These are phyloP conservation scores for Lepidotrigona ventralis DNA, from an alignment of 1,140 invertebrate genomes.

Conservation along the genomic window DNA sequence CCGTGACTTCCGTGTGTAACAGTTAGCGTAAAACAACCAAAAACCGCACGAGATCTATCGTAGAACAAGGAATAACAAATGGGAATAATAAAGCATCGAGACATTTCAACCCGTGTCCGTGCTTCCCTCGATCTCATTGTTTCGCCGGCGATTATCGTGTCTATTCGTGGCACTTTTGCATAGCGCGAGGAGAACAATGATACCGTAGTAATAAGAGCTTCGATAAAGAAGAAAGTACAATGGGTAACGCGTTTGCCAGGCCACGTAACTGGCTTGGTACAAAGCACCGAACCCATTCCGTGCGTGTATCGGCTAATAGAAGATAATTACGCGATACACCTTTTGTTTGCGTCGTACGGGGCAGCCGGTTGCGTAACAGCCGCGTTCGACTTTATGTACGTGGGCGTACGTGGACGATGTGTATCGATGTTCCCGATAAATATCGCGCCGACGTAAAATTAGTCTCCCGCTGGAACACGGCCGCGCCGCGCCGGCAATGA, in stretches of 20 bases:
- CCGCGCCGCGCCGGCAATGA: not conserved
- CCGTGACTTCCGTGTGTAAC: slow-evolving; percentile 9
- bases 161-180: slow-evolving; percentile 15
- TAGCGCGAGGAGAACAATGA: slow-evolving; percentile 32
- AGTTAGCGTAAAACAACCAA: not conserved
- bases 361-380: slow-evolving; percentile 1
- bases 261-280: not conserved
- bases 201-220: slow-evolving; percentile 46
- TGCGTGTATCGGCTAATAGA: slow-evolving; percentile 10
- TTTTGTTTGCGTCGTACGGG: slow-evolving; percentile 10
- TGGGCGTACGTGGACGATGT: slow-evolving; percentile 8
- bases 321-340: slow-evolving; percentile 42
- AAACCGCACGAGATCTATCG: not conserved
- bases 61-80: slow-evolving; percentile 33
- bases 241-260: not conserved
- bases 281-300: not conserved
- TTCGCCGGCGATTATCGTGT: slow-evolving; percentile 52
- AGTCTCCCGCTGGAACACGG: not conserved
- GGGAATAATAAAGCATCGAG: slow-evolving; percentile 59
- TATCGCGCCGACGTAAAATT: slow-evolving; percentile 16
- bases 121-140: slow-evolving; percentile 56
- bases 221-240: slow-evolving; percentile 22
- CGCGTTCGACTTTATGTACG: not conserved
- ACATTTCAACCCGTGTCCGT: slow-evolving; percentile 40
- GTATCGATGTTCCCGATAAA: slow-evolving; percentile 37